These are phyloP conservation scores for Ectobius pallidus DNA, from an alignment of 2,888 invertebrate genomes.

Conservation along the genomic window DNA sequence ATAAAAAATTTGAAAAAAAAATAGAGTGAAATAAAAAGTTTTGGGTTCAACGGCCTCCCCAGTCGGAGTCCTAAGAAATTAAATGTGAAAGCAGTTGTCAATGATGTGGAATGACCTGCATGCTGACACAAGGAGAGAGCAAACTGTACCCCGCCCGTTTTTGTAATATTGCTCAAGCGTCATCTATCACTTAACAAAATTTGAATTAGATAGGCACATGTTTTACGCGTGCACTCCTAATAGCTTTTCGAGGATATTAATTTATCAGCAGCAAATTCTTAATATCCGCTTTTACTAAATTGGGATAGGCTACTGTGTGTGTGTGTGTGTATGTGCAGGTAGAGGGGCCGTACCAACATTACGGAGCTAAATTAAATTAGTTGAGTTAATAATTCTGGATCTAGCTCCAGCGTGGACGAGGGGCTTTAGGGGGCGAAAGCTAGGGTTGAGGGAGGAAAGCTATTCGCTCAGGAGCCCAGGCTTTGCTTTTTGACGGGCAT, in stretches of 20 bases:
- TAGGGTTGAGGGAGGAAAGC: too few species aligned
- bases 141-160: too few species aligned
- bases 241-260: constrained; percentile 26
- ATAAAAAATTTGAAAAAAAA: too few species aligned
- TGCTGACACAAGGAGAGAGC: too few species aligned
- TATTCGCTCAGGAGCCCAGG: background rate
- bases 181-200: constrained; percentile 1
- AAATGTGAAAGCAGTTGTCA: too few species aligned
- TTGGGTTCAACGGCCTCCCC: too few species aligned
- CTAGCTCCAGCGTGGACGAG: background rate
- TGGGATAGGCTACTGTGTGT: background rate
- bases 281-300: constrained; percentile 29
- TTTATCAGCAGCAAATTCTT: constrained; percentile 24
- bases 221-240: background rate
- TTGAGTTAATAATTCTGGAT: constrained; percentile 4
- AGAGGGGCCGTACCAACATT: background rate
- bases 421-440: background rate
- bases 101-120: too few species aligned
- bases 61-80: too few species aligned
- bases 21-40: too few species aligned
- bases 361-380: constrained; percentile 21
- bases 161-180: too few species aligned
- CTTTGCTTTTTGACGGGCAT: too few species aligned
- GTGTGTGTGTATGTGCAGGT: constrained; percentile 1
- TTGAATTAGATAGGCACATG: constrained; percentile 11